phyloP scores from a whole-genome alignment of 2,888 invertebrate genomes.

The Colostygia pectinataria region DNA sequence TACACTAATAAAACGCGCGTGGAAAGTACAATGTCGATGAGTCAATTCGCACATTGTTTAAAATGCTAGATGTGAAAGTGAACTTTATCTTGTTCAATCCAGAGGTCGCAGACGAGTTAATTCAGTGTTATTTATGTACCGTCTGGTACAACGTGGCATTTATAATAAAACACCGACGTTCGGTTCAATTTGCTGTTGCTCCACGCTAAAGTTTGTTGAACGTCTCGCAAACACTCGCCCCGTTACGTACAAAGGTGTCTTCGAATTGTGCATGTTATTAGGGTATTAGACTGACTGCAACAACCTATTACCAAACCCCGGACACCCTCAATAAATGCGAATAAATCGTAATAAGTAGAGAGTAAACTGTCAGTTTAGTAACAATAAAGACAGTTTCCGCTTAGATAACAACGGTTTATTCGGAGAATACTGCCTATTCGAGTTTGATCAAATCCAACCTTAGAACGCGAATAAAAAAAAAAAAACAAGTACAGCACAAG shows the following conservation, averaged over 20 bases:
- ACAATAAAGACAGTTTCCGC: too few species aligned
- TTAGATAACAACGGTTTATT: too few species aligned
- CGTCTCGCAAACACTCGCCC: slow-evolving; percentile 56
- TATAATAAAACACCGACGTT: slow-evolving; percentile 71
- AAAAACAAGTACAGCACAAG: too few species aligned
- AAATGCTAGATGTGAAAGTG: slow-evolving; percentile 56
- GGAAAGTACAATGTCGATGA: slow-evolving; percentile 6
- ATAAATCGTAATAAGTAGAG: too few species aligned
- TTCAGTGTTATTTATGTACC: slow-evolving; percentile 78
- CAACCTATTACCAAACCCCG: too few species aligned
- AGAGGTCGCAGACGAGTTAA: slow-evolving; percentile 79
- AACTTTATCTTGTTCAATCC: slow-evolving; percentile 57
- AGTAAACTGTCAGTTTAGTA: too few species aligned
- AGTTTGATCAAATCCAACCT: too few species aligned
- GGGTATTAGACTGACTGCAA: slow-evolving; percentile 3
- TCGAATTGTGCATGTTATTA: slow-evolving; percentile 22
- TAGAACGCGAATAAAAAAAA: too few species aligned
- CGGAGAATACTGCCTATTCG: too few species aligned
- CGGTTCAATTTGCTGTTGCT: slow-evolving; percentile 53
- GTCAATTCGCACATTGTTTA: slow-evolving; percentile 20
- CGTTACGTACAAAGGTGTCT: slow-evolving; percentile 33
- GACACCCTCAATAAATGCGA: too few species aligned
- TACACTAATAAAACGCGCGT: too few species aligned
- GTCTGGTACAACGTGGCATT: slow-evolving; percentile 77
- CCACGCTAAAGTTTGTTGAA: slow-evolving; percentile 64